A percentile compares a stretch with the other conserved stretches of the same genome.
Evolutionary conservation across 2,888 invertebrate genomes (phyloP).

Genomic region (Hirtodrosophila cameraria): DNA sequence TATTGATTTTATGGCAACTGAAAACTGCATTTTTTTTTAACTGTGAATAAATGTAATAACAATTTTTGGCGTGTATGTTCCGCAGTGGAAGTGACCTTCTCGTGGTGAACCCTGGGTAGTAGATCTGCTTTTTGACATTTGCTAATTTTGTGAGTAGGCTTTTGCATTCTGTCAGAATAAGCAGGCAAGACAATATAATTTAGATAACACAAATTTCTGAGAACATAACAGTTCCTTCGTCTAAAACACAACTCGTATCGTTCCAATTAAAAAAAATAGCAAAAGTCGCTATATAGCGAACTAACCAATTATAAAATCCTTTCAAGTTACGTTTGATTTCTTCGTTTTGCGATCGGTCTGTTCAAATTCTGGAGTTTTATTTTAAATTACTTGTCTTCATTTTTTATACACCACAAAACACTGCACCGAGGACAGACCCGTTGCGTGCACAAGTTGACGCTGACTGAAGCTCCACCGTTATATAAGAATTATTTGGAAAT

Average conservation of each 20-base stretch:
- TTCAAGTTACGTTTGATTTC: slow-evolving; percentile 24
- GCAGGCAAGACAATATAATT: slow-evolving; percentile 24
- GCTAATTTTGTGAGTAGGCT: slow-evolving; percentile 36
- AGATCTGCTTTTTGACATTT: slow-evolving; percentile 20
- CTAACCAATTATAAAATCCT: slow-evolving; percentile 26
- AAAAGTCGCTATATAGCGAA: slow-evolving; percentile 21
- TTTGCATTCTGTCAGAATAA: slow-evolving; percentile 23
- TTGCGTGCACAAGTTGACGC: too few relatives aligned
- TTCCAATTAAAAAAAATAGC: slow-evolving; percentile 43
- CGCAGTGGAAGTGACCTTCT: too few relatives aligned
- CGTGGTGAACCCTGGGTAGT: too few relatives aligned
- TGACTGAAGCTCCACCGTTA: too few relatives aligned
- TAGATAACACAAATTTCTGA: slow-evolving; percentile 47
- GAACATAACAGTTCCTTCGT: slow-evolving; percentile 49
- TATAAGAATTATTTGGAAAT: neutral
- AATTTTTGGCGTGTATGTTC: too few relatives aligned
- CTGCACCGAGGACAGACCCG: neutral
- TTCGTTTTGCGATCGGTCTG: slow-evolving; percentile 27
- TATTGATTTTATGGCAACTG: slow-evolving; percentile 70
- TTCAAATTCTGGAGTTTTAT: slow-evolving; percentile 33
- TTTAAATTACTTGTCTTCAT: slow-evolving; percentile 20
- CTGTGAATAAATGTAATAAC: slow-evolving; percentile 37
- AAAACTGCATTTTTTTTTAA: slow-evolving; percentile 61
- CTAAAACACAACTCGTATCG: slow-evolving; percentile 54
- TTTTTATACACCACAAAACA: neutral